phyloP scores from a whole-genome alignment of 2,888 invertebrate species.

The Idaea biselata region DNA sequence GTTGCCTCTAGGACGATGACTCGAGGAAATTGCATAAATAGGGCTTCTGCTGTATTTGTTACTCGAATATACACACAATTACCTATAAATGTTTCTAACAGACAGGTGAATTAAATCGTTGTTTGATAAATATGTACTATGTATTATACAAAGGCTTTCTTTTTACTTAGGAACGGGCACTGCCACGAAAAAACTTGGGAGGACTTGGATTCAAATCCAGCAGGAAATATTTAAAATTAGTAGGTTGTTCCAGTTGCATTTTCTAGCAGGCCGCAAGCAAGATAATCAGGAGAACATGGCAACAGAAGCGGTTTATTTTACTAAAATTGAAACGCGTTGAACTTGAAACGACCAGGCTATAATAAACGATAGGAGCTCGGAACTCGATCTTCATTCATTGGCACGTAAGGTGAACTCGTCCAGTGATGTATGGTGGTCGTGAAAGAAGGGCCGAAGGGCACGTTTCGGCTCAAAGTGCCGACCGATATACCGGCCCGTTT shows the following conservation, averaged over 20 bases:
- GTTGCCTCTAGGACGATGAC: background rate
- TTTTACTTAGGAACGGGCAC: no score
- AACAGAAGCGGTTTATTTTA: background rate
- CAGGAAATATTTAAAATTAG: background rate
- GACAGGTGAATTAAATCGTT: no score
- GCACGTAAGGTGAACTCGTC: constrained; percentile 2
- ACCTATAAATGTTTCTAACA: no score
- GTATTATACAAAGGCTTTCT: no score
- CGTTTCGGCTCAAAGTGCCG: constrained; percentile 9
- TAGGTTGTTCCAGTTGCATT: background rate
- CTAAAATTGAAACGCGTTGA: background rate
- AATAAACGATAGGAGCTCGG: background rate
- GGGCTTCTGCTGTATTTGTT: background rate
- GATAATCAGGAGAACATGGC: background rate
- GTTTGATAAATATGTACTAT: no score
- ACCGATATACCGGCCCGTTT: constrained; percentile 1
- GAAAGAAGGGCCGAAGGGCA: background rate
- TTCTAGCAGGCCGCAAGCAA: background rate
- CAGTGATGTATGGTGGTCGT: background rate
- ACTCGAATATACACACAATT: no score
- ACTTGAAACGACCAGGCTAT: background rate
- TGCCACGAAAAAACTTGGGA: no score
- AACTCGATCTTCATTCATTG: background rate
- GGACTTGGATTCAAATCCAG: background rate
- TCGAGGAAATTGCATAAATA: background rate